phyloP scores from a whole-genome alignment of 2,888 invertebrate species.

The Tipula vernalis region DNA sequence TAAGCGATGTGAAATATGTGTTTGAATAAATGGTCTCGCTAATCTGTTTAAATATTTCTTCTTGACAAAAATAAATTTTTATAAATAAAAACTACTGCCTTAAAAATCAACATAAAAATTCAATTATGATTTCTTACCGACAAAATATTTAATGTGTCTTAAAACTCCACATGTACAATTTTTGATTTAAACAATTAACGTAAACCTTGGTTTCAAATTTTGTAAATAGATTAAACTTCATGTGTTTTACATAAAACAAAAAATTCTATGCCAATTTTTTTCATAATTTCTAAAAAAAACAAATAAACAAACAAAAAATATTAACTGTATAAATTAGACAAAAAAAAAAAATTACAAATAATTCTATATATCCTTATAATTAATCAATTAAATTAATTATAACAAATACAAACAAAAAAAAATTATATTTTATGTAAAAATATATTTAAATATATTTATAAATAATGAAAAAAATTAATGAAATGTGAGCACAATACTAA shows the following conservation, averaged over 20 bases:
- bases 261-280: background rate
- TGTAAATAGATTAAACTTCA: background rate
- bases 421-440: conserved; percentile 9
- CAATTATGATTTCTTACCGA: background rate
- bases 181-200: background rate
- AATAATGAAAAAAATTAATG: conserved; percentile 7
- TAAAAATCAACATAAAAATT: background rate
- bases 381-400: background rate
- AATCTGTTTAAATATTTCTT: background rate
- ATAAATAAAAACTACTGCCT: background rate
- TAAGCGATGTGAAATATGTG: too few relatives aligned
- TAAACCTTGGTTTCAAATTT: background rate
- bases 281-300: background rate
- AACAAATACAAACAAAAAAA: background rate
- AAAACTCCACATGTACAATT: background rate
- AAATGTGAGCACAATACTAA: conserved; percentile 13
- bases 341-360: conserved; percentile 6
- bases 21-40: too few relatives aligned
- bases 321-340: background rate
- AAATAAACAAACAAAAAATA: background rate
- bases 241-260: background rate
- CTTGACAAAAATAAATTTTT: background rate
- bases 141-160: background rate
- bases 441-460: background rate
- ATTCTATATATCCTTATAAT: conserved; percentile 11